Base-by-base conservation (phyloP, 2,888 invertebrate species). In the Gastracanthus pulcherrimus region DNA sequence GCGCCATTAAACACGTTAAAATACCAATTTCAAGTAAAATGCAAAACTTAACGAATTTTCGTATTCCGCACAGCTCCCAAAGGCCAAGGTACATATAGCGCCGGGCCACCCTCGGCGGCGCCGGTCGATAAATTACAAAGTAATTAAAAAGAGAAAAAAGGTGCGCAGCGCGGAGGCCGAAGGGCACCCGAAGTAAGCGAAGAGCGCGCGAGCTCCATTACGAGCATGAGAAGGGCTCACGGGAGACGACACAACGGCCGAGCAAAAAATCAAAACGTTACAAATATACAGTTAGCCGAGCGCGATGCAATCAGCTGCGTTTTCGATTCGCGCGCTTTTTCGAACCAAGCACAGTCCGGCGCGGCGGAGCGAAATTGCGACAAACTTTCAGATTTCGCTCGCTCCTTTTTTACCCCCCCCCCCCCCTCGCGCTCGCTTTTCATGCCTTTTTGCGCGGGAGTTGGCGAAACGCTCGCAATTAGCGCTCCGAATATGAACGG, bases 31-130 rank as follows among this genome's bases (percentile, higher is more conserved):
- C 77, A 58, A 66, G 78, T 70, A 64, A 72, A 79, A 72, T 72
- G 66, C 51, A 58, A 79, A 79, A 55, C 66, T 79, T 71, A 66
- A 64, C 78, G 78, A 72, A 79, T 79, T 79, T 72, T 72, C 78
- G 51, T 72, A 69, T 45, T 51, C 76, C 58, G 11, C 51, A 11
- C 64, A 19, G 13, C 13, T 34, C 19, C 41, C n/a, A n/a, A n/a
- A n/a, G n/a, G 2, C 64, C 16, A 13, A 26, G 5, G 38, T 19
- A 75, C 48, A 31, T 51, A 31, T 60, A n/a, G 23, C 26, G 55
- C 45, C 62, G 9, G 1, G 13, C 26, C 38, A n/a, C n/a, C n/a
- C n/a, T n/a, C n/a, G n/a, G 5, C n/a, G 3, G 11, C 7, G 4
- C 31, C 3, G 69, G 34, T 70, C 69, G 77, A 77, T 69, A 26